These are phyloP conservation scores for Yoshiicerus persimilis DNA, from an alignment of 1,140 invertebrate genomes.

Conservation along the genomic window DNA sequence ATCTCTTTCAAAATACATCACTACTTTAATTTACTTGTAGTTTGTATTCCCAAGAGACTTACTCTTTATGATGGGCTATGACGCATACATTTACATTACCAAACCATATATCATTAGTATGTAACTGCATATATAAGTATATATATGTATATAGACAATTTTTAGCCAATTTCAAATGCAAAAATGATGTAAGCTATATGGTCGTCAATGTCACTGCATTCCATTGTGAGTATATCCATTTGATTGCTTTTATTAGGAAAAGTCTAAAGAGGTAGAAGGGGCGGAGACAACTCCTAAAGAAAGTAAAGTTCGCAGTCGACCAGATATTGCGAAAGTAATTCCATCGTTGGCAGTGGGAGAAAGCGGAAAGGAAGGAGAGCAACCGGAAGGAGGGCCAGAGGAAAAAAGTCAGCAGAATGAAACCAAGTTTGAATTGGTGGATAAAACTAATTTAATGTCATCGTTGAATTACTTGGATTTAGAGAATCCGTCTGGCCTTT, in stretches of 20 bases:
- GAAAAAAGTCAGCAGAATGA: neutral
- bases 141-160: too few relatives aligned
- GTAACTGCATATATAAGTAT: too few relatives aligned
- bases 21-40: too few relatives aligned
- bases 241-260: constrained; percentile 11
- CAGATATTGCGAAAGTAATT: neutral
- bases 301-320: neutral
- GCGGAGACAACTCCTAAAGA: neutral
- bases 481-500: constrained; percentile 61
- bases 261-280: neutral
- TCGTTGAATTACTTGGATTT: constrained; percentile 58
- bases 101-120: too few relatives aligned
- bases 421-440: constrained; percentile 39
- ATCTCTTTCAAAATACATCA: too few relatives aligned
- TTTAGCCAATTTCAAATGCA: too few relatives aligned
- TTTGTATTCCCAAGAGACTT: too few relatives aligned
- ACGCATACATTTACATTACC: too few relatives aligned
- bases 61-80: too few relatives aligned
- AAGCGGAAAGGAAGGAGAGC: neutral
- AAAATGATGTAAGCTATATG: too few relatives aligned
- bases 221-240: neutral
- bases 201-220: neutral
- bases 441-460: constrained; percentile 41
- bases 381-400: neutral
- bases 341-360: neutral